Percentiles rank a stretch among this genome's conserved stretches.
Evolutionary conservation across 2,113 vertebrate genomes (phyloP).

Genomic region (Stigmatopora nigra): DNA sequence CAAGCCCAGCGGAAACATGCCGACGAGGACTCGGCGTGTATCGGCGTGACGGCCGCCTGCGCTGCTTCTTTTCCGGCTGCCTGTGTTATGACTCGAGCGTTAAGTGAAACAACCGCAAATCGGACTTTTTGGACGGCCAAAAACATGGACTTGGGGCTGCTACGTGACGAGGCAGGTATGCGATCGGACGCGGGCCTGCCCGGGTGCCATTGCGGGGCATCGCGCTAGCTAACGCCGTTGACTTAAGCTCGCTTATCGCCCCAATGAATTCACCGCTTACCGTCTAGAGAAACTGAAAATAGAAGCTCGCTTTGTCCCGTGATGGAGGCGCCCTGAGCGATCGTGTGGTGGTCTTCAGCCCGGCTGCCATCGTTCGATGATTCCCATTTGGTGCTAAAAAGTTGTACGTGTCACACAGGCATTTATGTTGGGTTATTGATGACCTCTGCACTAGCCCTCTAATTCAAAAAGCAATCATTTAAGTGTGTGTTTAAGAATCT

Average conservation of each 20-base stretch:
- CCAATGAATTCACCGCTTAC: conserved; percentile 43
- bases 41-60: conserved; percentile 53
- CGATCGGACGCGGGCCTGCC: conserved; percentile 54
- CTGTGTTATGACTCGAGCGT: conserved; percentile 47
- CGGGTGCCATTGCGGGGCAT: conserved; percentile 50
- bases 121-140: conserved; percentile 10
- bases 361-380: conserved; percentile 23
- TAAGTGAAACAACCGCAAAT: conserved; percentile 6
- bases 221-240: conserved; percentile 43
- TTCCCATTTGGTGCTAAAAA: conserved; percentile 13
- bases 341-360: conserved; percentile 19
- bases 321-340: conserved; percentile 58
- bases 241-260: conserved; percentile 37
- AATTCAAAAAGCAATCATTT: neutral
- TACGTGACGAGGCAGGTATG: conserved; percentile 29
- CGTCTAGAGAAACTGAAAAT: neutral
- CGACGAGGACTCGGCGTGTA: conserved; percentile 38
- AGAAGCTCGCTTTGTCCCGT: conserved; percentile 30
- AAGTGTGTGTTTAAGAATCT: neutral
- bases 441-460: conserved; percentile 4
- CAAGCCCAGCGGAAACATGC: conserved; percentile 48
- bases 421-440: conserved; percentile 3
- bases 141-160: conserved; percentile 49
- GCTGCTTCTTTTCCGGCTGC: conserved; percentile 59
- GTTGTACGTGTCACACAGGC: conserved; percentile 1